Evolutionary conservation across 2,797 vertebrate genomes (phyloP), one percentile per base, ranked within the genome.

Genomic region (Sebastes hubbsi): DNA sequence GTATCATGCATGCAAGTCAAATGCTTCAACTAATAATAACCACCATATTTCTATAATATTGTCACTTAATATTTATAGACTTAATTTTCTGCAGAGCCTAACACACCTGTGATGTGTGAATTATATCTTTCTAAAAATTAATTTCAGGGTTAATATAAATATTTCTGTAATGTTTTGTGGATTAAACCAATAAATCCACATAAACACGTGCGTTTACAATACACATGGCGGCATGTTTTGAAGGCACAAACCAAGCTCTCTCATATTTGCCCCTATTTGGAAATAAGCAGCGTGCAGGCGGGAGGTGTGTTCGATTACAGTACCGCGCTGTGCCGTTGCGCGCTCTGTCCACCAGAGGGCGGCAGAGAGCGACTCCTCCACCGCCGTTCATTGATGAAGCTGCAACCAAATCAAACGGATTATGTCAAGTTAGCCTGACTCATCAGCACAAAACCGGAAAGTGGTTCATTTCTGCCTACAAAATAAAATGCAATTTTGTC

Each of bases 241-340:
- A 77, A 77, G 78, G 72, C 87, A 84, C 85, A 87, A 90, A 90
- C 16, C 79, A 61, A 82, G 78, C 85, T 65, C 81, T 49, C 86
- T 92, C 92, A 84, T 90, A 89, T 92, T 92, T 94, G 91, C 83
- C 94, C 93, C 90, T 94, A 95, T 95, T 94, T 94, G 94, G 94
- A 93, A 84, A 86, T 91, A 61, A 54, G 68, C 78, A 49, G 69
- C 54, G 70, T 64, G 76, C 67, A 29, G 38, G 68, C 68, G 68
- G 85, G 63, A 69, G 77, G 87, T 80, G 86, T 66, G 85, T 72
- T 72, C 36, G 46, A 30, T 83, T 71, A 76, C 84, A 72, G 76
- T 74, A 72, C 60, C 78, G 85, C 91, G 74, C 85, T 42, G 14
- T 62, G 84, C 69, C 38, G 22, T 42, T 75, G 5, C 30, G 10